Base-by-base conservation (phyloP, 1,140 invertebrate species). In the Bombus fervidus region DNA sequence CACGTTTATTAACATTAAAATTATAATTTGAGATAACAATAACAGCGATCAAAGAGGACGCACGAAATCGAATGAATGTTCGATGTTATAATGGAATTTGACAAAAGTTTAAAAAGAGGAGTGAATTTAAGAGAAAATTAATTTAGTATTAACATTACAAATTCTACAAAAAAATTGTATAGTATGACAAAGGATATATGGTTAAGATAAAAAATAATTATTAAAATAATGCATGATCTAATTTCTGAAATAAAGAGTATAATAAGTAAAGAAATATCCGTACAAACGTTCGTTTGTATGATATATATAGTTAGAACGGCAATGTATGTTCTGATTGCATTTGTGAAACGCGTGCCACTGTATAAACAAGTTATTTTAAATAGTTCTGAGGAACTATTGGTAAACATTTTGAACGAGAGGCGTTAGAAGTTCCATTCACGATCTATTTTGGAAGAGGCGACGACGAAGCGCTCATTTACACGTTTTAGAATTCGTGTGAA, bases 391-490 rank as follows among this genome's bases (percentile, higher is more conserved):
- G 76, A 87, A 82, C 69, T 89, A 77, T 59, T 71, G 77, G 9
- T 47, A 41, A 87, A 85, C 75, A 87, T 64, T 68, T 89, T 87
- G 86, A 90, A 90, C 78, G 59, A 85, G 87, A 89, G 82, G 68
- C 86, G 64, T 78, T 74, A 81, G 72, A 72, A 68, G 37, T 81
- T 89, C 59, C 66, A 57, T 66, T 81, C 43, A 41, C 31, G 59
- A 77, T 34, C 66, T 10, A 76, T 62, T 74, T 31, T 64, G 43
- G 47, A 43, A 62, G 82, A 84, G 79, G 85, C 82, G 82, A 89
- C 82, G 86, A 76, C 73, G 75, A 53, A 89, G 28, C 69, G 66
- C 59, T 85, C 75, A 75, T 85, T 80, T 47, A n/a, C 34, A 59
- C 74, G 31, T 22, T 86, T 66, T 47, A 59, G 22, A 68, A 81